phyloP scores from a whole-genome alignment of 2,888 invertebrate genomes.

The Cheiracanthium punctorium region DNA sequence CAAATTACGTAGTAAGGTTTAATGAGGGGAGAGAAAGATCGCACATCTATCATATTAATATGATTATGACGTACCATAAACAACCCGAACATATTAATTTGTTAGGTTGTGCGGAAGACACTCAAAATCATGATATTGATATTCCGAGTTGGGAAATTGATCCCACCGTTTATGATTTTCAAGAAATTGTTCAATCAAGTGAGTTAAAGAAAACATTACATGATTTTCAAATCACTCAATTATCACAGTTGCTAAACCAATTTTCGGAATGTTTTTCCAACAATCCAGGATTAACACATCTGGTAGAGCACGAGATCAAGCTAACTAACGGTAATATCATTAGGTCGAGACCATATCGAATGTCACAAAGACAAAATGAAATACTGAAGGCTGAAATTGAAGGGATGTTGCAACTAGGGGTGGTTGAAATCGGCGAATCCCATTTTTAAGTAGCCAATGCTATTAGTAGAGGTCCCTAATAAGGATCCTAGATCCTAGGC shows the following conservation, averaged over 20 bases:
- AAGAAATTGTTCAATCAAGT: not conserved
- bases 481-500: not conserved
- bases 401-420: no score
- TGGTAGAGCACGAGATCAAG: not conserved
- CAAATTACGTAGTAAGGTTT: constrained; percentile 1
- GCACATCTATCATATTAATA: no score
- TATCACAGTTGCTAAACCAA: not conserved
- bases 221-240: not conserved
- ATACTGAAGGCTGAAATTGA: no score
- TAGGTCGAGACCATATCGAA: no score
- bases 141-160: no score
- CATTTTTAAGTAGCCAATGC: not conserved
- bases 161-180: not conserved
- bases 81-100: no score
- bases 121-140: no score
- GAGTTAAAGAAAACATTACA: not conserved
- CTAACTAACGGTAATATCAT: not conserved
- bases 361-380: no score
- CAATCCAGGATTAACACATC: not conserved
- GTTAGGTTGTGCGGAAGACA: no score
- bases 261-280: not conserved
- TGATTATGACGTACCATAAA: no score
- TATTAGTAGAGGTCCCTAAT: not conserved
- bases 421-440: not conserved
- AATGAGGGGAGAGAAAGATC: not conserved